A percentile compares a stretch with the other conserved stretches of the same genome.
phyloP scores from a whole-genome alignment of 2,113 vertebrate species.

The Podarcis muralis region DNA sequence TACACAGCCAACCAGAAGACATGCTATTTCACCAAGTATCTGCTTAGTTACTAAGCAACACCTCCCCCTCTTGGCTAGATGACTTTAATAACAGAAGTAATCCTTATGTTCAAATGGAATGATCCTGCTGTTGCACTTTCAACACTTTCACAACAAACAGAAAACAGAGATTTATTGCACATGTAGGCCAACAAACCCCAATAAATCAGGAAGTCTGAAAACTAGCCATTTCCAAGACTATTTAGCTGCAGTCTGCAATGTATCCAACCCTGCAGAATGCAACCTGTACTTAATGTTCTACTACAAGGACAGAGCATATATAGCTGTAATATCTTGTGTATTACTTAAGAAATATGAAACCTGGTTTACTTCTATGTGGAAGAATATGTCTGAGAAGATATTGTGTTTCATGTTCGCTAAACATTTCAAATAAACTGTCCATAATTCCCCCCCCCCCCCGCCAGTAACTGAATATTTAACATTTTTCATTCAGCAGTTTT shows the following conservation, averaged over 20 bases:
- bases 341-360: constrained; percentile 58
- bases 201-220: neutral
- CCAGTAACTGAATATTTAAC: neutral
- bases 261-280: neutral
- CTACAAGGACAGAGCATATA: no score
- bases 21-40: no score
- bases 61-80: no score
- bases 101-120: no score
- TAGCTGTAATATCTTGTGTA: constrained; percentile 36
- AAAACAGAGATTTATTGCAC: neutral
- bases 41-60: no score
- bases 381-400: constrained; percentile 48
- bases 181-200: constrained; percentile 30
- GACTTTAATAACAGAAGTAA: no score
- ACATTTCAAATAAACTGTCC: constrained; percentile 35
- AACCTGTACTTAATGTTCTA: neutral
- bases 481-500: neutral
- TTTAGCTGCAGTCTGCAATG: no score
- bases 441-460: no score
- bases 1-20: no score
- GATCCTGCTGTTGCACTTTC: no score
- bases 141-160: neutral
- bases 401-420: constrained; percentile 7
- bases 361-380: constrained; percentile 64
- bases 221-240: neutral